Evolutionary conservation across 2,113 vertebrate genomes (phyloP).

Genomic region (Bubo bubo): DNA sequence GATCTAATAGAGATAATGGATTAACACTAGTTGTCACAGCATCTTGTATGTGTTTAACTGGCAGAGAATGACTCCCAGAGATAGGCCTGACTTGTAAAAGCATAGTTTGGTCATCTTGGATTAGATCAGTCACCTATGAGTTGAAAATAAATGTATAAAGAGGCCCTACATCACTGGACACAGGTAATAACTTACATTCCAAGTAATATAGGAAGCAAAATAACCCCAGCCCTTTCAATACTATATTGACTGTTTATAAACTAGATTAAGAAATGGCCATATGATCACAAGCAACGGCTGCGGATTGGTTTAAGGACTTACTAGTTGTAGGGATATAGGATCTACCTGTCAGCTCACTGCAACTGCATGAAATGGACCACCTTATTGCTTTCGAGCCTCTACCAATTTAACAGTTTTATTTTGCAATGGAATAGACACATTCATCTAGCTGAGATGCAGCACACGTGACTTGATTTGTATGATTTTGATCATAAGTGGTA

Average conservation of each 20-base stretch:
- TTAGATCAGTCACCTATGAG: not conserved
- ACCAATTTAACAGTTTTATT: not conserved
- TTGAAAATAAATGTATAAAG: not conserved
- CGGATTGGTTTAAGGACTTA: not conserved
- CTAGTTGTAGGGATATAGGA: fast-evolving
- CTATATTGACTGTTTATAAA: not conserved
- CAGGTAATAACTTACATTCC: not conserved
- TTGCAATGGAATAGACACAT: not conserved
- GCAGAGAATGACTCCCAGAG: not conserved
- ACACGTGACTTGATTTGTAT: not conserved
- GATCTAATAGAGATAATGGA: not conserved
- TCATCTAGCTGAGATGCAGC: not conserved
- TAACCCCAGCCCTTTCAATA: not conserved
- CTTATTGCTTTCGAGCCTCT: not conserved
- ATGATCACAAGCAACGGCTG: not conserved
- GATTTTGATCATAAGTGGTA: not conserved
- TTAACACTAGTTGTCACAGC: not conserved
- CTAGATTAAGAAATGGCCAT: not conserved
- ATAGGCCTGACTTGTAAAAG: not conserved
- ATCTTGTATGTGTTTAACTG: not conserved
- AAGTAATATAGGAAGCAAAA: not conserved
- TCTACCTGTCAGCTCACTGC: not conserved
- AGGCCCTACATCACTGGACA: not conserved
- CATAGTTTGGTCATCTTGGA: not conserved
- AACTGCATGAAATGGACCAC: not conserved